Percentiles rank a stretch among this genome's conserved stretches.
These are phyloP conservation scores for Habrosyne pyritoides DNA, from an alignment of 2,888 invertebrate species.

Conservation along the genomic window DNA sequence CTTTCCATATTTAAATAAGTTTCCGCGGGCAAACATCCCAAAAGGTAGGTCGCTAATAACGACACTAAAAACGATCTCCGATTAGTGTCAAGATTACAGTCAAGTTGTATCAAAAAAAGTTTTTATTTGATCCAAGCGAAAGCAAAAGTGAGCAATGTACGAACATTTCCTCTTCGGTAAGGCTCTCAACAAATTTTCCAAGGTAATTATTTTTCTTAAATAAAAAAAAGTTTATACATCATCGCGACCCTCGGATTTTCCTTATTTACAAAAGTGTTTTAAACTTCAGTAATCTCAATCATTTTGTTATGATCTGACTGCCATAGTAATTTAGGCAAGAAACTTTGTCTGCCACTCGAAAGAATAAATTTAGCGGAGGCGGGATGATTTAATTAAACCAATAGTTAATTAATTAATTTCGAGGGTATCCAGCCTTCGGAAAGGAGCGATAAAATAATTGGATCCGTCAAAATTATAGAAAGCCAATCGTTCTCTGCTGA, in stretches of 20 bases:
- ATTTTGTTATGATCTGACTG: slow-evolving; percentile 42
- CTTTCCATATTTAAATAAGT: neutral
- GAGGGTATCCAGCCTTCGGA: slow-evolving; percentile 57
- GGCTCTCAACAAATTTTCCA: neutral
- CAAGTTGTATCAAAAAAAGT: neutral
- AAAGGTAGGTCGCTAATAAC: neutral
- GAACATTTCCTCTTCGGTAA: slow-evolving; percentile 3
- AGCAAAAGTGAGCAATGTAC: slow-evolving; percentile 4
- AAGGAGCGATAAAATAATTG: slow-evolving; percentile 73
- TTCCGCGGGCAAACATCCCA: neutral
- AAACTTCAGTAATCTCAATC: slow-evolving; percentile 35
- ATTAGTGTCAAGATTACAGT: neutral
- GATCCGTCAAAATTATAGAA: slow-evolving; percentile 75
- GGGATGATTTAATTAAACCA: slow-evolving; percentile 71
- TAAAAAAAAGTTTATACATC: slow-evolving; percentile 22
- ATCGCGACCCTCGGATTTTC: slow-evolving; percentile 4
- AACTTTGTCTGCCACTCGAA: slow-evolving; percentile 44
- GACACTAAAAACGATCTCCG: neutral
- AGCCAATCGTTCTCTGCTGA: slow-evolving; percentile 62
- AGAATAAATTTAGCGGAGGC: slow-evolving; percentile 58
- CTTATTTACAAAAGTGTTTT: slow-evolving; percentile 8
- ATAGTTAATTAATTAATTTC: slow-evolving; percentile 78
- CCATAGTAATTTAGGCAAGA: slow-evolving; percentile 44
- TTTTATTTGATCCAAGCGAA: slow-evolving; percentile 1
- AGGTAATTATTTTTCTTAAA: slow-evolving; percentile 1